Conservation (phyloP, 2,888 invertebrate genomes). For the Aleiodes alternator region DNA sequence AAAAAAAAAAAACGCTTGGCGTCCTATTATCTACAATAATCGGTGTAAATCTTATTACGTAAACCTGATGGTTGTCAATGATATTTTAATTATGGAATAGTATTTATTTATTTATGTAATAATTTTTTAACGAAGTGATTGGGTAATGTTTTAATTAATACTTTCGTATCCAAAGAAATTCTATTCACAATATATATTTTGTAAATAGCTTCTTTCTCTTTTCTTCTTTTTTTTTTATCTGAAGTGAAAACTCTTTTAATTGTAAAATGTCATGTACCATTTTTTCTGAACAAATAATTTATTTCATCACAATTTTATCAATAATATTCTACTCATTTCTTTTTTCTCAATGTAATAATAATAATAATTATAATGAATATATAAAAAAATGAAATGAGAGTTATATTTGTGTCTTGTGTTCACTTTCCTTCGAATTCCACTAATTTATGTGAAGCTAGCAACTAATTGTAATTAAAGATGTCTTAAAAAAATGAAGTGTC, state of each 20-base stretch:
- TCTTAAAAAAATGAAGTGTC: neutral
- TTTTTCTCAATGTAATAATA: too few relatives aligned
- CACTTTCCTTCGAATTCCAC: neutral
- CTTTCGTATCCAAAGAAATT: neutral
- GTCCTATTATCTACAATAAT: conserved; percentile 3
- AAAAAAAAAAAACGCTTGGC: neutral
- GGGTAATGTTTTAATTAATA: neutral
- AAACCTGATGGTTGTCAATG: conserved; percentile 5
- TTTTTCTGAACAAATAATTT: too few relatives aligned
- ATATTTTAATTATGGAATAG: conserved; percentile 24
- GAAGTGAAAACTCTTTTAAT: neutral
- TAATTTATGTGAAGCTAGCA: conserved; percentile 13
- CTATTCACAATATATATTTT: too few relatives aligned
- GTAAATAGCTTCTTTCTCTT: neutral
- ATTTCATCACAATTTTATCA: too few relatives aligned
- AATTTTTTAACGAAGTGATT: neutral
- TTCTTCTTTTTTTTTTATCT: neutral
- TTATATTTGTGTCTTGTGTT: too few relatives aligned
- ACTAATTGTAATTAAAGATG: conserved; percentile 2
- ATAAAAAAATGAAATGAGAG: neutral
- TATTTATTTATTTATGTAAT: conserved; percentile 25
- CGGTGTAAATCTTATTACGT: neutral
- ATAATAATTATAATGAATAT: neutral
- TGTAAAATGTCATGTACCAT: neutral
- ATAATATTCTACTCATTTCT: too few relatives aligned